phyloP scores from a whole-genome alignment of 2,113 vertebrate species.

The Sander lucioperca region DNA sequence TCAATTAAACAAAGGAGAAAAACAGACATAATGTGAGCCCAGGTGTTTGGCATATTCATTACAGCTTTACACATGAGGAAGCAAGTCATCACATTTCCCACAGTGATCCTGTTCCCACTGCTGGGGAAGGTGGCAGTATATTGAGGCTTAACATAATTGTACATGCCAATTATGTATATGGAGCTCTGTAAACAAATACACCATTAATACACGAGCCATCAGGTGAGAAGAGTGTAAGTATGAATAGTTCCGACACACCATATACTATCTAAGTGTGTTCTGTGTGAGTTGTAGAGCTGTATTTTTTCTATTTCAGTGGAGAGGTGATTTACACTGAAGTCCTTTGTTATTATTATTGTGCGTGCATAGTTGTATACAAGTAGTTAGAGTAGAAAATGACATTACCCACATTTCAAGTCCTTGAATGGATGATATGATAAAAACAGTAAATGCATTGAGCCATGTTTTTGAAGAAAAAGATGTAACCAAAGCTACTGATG shows the following conservation, averaged over 20 bases:
- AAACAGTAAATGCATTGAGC: slow-evolving; percentile 3
- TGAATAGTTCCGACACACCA: slow-evolving; percentile 25
- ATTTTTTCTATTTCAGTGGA: slow-evolving; percentile 8
- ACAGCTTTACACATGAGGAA: slow-evolving; percentile 53
- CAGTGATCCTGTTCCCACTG: slow-evolving; percentile 39
- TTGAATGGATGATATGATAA: not conserved
- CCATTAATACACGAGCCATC: slow-evolving; percentile 31
- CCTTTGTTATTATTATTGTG: not conserved
- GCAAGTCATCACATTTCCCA: slow-evolving; percentile 44
- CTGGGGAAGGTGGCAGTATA: slow-evolving; percentile 28
- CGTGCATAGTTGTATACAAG: not conserved
- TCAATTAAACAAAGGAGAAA: slow-evolving; percentile 60
- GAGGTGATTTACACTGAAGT: slow-evolving; percentile 10
- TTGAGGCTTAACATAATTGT: slow-evolving; percentile 48
- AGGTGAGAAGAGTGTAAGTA: slow-evolving; percentile 12
- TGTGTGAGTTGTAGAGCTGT: slow-evolving; percentile 11
- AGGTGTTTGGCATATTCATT: slow-evolving; percentile 58
- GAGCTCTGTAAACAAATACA: slow-evolving; percentile 49
- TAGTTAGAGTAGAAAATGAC: not conserved
- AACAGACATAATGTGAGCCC: slow-evolving; percentile 49
- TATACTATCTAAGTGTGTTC: slow-evolving; percentile 7
- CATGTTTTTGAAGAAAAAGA: not conserved
- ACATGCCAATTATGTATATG: slow-evolving; percentile 62
- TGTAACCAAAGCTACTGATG: not conserved
- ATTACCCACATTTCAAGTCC: not conserved